Conservation (phyloP, 2,113 vertebrate genomes). For the Nannospalax galili region DNA sequence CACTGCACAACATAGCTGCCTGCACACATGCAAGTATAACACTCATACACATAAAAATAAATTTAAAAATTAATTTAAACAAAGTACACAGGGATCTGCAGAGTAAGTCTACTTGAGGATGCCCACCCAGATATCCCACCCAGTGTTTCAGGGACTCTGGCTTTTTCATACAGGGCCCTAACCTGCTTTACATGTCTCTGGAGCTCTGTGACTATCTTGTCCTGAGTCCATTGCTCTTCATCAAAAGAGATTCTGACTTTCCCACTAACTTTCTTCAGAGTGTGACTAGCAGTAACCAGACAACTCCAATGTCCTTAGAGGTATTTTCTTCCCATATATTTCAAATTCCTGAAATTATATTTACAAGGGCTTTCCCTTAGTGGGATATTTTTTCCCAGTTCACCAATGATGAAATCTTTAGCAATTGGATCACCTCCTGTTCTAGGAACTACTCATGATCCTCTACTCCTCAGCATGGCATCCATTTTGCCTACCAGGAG, state of each 20-base stretch:
- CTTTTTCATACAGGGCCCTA: neutral
- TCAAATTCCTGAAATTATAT: slow-evolving; percentile 3
- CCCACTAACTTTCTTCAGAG: neutral
- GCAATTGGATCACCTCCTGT: neutral
- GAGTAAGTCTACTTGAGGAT: neutral
- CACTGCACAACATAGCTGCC: no score
- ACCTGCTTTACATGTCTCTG: neutral
- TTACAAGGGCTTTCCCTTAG: neutral
- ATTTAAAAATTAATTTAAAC: no score
- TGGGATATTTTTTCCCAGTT: neutral
- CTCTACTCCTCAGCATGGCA: neutral
- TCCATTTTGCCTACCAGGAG: neutral
- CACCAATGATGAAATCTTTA: neutral
- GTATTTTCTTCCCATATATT: neutral
- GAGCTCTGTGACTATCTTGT: slow-evolving; percentile 3
- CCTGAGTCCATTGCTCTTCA: neutral
- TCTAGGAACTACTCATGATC: neutral
- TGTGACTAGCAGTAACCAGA: neutral
- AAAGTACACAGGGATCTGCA: neutral
- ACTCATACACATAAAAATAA: no score
- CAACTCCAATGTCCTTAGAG: neutral
- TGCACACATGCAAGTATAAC: no score
- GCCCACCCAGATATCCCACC: neutral
- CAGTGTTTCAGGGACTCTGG: neutral
- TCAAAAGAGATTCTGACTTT: neutral